Conservation (phyloP, 2,797 vertebrate species). For the Cetoscarus ocellatus region DNA sequence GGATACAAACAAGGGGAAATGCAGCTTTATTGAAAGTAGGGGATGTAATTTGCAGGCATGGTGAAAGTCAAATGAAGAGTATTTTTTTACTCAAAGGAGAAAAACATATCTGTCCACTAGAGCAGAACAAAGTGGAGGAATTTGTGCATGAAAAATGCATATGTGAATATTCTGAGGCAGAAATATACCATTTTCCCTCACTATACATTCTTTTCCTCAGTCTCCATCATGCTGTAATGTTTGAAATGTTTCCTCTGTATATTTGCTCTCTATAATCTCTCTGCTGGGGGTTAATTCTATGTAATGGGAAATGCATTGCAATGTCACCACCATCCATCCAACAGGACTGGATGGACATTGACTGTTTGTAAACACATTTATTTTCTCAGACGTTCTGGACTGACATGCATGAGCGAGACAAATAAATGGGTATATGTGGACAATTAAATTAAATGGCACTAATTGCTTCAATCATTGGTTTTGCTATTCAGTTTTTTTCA, state of each 20-base stretch:
- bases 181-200: background rate
- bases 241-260: background rate
- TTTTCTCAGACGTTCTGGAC: conserved; percentile 38
- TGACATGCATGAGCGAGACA: conserved; percentile 55
- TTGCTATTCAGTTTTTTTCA: conserved; percentile 37
- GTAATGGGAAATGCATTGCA: conserved; percentile 30
- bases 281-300: conserved; percentile 10
- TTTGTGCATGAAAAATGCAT: background rate
- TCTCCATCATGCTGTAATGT: background rate
- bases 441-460: conserved; percentile 73
- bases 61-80: conserved; percentile 10
- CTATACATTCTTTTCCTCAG: background rate
- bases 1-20: conserved; percentile 14
- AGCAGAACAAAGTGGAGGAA: background rate
- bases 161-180: background rate
- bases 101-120: background rate
- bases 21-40: conserved; percentile 15
- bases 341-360: conserved; percentile 45
- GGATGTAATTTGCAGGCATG: conserved; percentile 5
- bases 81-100: background rate
- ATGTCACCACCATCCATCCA: conserved; percentile 37
- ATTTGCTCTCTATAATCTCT: background rate
- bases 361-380: conserved; percentile 49
- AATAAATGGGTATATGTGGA: conserved; percentile 69
- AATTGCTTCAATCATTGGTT: conserved; percentile 69